phyloP scores from a whole-genome alignment of 1,140 invertebrate genomes.

The Apis laboriosa region DNA sequence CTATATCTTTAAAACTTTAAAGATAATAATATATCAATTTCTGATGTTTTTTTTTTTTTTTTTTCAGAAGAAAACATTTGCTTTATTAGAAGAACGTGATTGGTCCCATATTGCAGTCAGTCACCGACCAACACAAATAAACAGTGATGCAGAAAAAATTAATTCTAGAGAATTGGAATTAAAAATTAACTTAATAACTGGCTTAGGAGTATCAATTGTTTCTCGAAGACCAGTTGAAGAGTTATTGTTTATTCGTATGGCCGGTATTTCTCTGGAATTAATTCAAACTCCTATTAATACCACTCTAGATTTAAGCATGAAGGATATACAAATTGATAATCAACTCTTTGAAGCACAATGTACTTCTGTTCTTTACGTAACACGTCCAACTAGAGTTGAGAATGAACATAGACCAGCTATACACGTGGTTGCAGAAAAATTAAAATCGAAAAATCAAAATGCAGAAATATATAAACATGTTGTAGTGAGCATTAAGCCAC shows the following conservation, averaged over 20 bases:
- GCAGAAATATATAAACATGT: slow-evolving; percentile 88
- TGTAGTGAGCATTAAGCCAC: slow-evolving; percentile 90
- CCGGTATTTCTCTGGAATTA: slow-evolving; percentile 87
- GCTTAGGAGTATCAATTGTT: slow-evolving; percentile 92
- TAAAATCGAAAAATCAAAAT: slow-evolving; percentile 87
- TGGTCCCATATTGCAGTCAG: slow-evolving; percentile 82
- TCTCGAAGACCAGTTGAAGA: slow-evolving; percentile 91
- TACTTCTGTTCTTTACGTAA: slow-evolving; percentile 91
- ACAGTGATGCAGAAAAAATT: slow-evolving; percentile 53
- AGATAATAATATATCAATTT: not conserved
- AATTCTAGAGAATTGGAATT: slow-evolving; percentile 82
- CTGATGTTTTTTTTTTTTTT: not conserved
- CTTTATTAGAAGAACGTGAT: slow-evolving; percentile 81
- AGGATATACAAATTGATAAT: slow-evolving; percentile 94
- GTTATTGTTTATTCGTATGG: slow-evolving; percentile 90
- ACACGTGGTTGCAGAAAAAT: slow-evolving; percentile 85
- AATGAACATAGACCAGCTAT: slow-evolving; percentile 83
- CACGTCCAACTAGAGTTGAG: slow-evolving; percentile 77
- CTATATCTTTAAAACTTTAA: not conserved
- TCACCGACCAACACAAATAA: slow-evolving; percentile 79
- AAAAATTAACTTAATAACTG: slow-evolving; percentile 83
- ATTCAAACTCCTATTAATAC: slow-evolving; percentile 82
- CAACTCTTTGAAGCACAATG: slow-evolving; percentile 92
- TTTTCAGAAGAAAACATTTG: slow-evolving; percentile 78
- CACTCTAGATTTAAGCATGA: slow-evolving; percentile 88